These are phyloP conservation scores for Leptopterna dolabrata DNA, from an alignment of 2,888 invertebrate genomes.

Conservation along the genomic window DNA sequence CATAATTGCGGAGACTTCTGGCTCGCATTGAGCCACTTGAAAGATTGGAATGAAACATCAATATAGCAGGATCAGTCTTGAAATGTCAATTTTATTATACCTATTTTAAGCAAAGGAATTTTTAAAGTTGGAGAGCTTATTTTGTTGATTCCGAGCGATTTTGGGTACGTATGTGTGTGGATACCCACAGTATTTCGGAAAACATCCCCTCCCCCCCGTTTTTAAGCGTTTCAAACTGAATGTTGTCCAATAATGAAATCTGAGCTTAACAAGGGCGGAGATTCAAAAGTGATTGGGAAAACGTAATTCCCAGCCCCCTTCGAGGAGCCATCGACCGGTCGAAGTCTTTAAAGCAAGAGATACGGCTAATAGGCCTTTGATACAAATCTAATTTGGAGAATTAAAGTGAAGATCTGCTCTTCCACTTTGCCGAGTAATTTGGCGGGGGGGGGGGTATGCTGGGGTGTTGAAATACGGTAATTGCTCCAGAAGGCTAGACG, in stretches of 20 bases:
- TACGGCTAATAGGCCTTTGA: conserved; percentile 39
- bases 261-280: not conserved
- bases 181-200: too few relatives aligned
- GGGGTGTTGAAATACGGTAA: conserved; percentile 22
- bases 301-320: not conserved
- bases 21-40: too few relatives aligned
- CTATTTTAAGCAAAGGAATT: too few relatives aligned
- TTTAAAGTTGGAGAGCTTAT: too few relatives aligned
- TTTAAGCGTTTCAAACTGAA: not conserved
- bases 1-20: too few relatives aligned
- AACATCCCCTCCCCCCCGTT: too few relatives aligned
- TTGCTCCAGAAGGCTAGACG: conserved; percentile 9
- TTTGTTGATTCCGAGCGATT: too few relatives aligned
- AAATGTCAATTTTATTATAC: too few relatives aligned
- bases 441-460: not conserved
- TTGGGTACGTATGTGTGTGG: too few relatives aligned
- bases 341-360: not conserved
- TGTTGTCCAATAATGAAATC: not conserved
- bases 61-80: too few relatives aligned
- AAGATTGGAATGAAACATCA: too few relatives aligned
- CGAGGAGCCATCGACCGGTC: not conserved
- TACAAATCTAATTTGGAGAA: conserved; percentile 33
- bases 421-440: not conserved
- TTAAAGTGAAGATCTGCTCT: not conserved
- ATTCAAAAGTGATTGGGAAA: not conserved